Percentiles rank a stretch among this genome's conserved stretches.
These are phyloP conservation scores for Chelonoidis abingdonii DNA, from an alignment of 2,113 vertebrate genomes.

Conservation along the genomic window DNA sequence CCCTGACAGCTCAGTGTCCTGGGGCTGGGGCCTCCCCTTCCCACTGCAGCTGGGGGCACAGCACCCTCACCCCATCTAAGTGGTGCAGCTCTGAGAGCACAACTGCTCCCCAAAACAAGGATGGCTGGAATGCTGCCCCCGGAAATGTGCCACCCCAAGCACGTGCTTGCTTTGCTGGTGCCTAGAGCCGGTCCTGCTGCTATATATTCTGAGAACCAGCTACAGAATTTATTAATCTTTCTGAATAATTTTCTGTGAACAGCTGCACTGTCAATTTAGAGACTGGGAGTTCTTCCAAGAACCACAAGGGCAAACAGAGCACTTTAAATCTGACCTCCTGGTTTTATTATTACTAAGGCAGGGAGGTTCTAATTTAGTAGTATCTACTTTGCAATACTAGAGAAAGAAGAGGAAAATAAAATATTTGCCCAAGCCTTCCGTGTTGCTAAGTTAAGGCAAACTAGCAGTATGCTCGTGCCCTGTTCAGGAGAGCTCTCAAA, in stretches of 20 bases:
- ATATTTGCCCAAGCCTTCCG: neutral
- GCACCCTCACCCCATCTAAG: too few relatives aligned
- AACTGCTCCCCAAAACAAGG: too few relatives aligned
- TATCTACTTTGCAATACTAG: slow-evolving; percentile 18
- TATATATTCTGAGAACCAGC: slow-evolving; percentile 23
- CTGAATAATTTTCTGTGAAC: slow-evolving; percentile 70
- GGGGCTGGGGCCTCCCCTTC: too few relatives aligned
- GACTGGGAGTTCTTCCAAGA: slow-evolving; percentile 78
- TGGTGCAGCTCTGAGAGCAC: too few relatives aligned
- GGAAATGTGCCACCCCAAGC: too few relatives aligned
- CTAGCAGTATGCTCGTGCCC: neutral
- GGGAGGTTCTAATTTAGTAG: slow-evolving; percentile 41
- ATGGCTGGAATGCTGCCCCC: too few relatives aligned
- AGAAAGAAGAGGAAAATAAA: slow-evolving; percentile 13
- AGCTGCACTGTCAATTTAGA: slow-evolving; percentile 78
- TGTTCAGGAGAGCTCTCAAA: neutral
- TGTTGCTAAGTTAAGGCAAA: slow-evolving; percentile 26
- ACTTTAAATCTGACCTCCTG: slow-evolving; percentile 61
- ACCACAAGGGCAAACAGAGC: slow-evolving; percentile 61
- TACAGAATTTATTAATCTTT: slow-evolving; percentile 59
- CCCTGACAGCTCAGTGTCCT: too few relatives aligned
- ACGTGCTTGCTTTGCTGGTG: too few relatives aligned
- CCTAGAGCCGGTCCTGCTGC: too few relatives aligned
- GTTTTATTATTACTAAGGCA: slow-evolving; percentile 49
- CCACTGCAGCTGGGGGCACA: too few relatives aligned